phyloP scores from a whole-genome alignment of 1,140 invertebrate genomes.

The Trichomalopsis sarcophagae region DNA sequence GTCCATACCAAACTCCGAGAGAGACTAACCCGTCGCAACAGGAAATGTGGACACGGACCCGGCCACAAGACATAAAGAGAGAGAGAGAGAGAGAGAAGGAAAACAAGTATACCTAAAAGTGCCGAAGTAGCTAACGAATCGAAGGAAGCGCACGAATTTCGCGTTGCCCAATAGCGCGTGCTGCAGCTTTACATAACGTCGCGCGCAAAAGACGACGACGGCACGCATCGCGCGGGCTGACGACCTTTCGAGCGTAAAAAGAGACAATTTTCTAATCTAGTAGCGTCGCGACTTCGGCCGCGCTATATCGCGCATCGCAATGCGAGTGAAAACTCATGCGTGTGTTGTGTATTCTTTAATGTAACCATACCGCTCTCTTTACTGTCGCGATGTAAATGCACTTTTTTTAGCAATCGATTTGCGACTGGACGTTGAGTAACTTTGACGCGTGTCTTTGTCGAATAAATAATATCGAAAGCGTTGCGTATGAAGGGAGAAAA shows the following conservation, averaged over 20 bases:
- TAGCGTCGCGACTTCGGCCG: background rate
- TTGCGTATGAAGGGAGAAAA: no score
- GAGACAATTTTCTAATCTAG: conserved; percentile 35
- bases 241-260: conserved; percentile 25
- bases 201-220: no score
- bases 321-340: background rate
- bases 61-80: background rate
- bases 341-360: background rate
- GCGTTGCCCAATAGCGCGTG: background rate
- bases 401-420: no score
- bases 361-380: background rate
- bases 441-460: no score
- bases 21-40: no score
- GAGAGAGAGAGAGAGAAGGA: no score
- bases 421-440: no score
- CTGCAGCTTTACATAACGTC: background rate
- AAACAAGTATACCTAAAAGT: background rate
- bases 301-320: background rate
- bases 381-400: no score
- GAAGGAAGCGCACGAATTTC: background rate
- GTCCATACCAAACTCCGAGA: no score
- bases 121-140: background rate
- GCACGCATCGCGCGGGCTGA: background rate
- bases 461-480: no score
- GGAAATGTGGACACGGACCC: no score